A percentile compares a stretch with the other conserved stretches of the same genome.
phyloP scores from a whole-genome alignment of 2,797 vertebrate species.

The Acridotheres tristis region DNA sequence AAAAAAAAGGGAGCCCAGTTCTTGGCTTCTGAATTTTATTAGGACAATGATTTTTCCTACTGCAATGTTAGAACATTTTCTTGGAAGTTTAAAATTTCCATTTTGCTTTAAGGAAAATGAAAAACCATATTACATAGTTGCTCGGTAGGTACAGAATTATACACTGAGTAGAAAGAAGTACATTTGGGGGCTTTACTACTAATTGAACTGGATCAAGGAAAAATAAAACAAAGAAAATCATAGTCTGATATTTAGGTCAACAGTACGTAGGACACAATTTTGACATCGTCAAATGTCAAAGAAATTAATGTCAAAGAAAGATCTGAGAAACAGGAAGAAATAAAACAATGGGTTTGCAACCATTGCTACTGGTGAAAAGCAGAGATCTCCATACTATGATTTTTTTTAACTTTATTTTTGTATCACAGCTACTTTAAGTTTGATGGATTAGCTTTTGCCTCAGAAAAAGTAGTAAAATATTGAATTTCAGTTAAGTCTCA shows the following conservation, averaged over 20 bases:
- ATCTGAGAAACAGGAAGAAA: neutral
- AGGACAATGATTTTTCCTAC: neutral
- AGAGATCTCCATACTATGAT: accelerated
- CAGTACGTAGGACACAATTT: neutral
- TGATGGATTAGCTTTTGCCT: neutral
- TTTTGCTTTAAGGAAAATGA: neutral
- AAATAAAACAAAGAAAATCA: neutral
- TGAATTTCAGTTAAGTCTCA: neutral
- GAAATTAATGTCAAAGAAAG: neutral
- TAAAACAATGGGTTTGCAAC: neutral
- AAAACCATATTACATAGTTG: accelerated
- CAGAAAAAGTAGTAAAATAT: neutral
- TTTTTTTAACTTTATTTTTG: neutral
- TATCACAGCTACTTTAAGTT: neutral
- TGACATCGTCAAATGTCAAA: neutral
- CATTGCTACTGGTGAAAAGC: neutral
- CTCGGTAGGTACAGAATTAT: neutral
- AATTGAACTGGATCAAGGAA: neutral
- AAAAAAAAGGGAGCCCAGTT: neutral
- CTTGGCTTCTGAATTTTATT: neutral
- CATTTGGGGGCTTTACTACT: neutral
- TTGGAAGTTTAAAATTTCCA: neutral
- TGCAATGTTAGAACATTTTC: neutral
- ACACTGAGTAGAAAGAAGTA: neutral
- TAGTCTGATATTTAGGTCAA: neutral